phyloP scores from a whole-genome alignment of 2,797 vertebrate genomes.

The Silurus lanzhouensis region DNA sequence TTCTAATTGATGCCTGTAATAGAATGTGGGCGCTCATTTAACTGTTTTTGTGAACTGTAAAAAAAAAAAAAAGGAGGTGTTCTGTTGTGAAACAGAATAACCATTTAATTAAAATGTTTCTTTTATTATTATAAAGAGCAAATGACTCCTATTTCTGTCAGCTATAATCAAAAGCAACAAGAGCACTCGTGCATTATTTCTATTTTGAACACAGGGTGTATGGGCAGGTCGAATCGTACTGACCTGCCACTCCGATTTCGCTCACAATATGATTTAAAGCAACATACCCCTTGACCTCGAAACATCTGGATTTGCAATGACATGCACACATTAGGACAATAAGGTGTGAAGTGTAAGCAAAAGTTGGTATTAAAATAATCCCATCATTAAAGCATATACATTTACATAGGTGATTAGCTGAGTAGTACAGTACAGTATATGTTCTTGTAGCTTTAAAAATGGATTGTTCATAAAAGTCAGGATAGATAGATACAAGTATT shows the following conservation, averaged over 20 bases:
- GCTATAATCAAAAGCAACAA: neutral
- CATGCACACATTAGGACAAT: neutral
- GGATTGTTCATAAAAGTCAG: conserved; percentile 7
- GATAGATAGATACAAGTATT: too few species aligned
- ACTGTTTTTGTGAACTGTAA: neutral
- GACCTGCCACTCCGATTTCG: neutral
- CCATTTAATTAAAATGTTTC: neutral
- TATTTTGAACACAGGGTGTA: neutral
- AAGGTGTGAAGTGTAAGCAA: neutral
- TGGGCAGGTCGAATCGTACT: neutral
- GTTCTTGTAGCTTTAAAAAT: conserved; percentile 3
- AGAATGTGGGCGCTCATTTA: neutral
- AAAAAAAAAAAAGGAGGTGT: neutral
- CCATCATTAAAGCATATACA: neutral
- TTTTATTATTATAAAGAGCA: too few species aligned
- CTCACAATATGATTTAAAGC: neutral
- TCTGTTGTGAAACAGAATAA: neutral
- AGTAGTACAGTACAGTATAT: neutral
- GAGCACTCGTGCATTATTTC: neutral
- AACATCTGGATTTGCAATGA: neutral
- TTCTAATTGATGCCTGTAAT: neutral
- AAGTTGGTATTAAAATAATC: neutral
- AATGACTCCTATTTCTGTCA: neutral
- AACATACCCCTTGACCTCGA: neutral
- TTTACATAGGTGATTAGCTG: neutral